Base-by-base conservation (phyloP, 2,113 vertebrate genomes). In the Pseudorhombus dupliciocellatus region DNA sequence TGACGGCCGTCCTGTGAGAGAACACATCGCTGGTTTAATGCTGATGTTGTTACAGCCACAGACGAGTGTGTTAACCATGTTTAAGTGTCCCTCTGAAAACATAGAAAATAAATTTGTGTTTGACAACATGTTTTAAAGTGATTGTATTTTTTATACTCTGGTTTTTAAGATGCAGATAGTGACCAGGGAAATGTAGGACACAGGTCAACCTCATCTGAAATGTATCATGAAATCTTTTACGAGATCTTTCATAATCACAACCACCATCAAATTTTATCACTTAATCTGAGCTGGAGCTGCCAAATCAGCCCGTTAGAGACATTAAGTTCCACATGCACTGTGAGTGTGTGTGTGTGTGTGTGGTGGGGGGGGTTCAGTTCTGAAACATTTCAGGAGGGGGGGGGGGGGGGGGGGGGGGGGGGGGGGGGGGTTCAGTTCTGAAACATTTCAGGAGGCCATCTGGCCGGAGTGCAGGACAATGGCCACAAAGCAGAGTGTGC, bases 401-500 rank as follows among this genome's bases (percentile, higher is more conserved):
- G 51, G 3, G 21, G 1, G 21, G 4, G 22, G 2, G 51, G 1
- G 51, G 11, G 51, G 3, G 21, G 1, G 21, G 4, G 22, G 2
- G 51, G 59, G 20, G n/a, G 24, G 66, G 34, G 48, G 30, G 64
- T 73, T 60, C 64, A 46, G 64, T 66, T 63, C 37, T n/a, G 61
- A 60, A 94, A 66, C 92, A 93, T 91, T 80, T 93, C 87, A 90
- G 93, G 90, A 88, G 94, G 94, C 96, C 96, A 98, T 98, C 96
- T 98, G 96, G 95, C 94, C 92, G 11, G 85, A 91, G 90, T 90
- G 90, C 92, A 93, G 89, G 91, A 95, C 94, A 96, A 97, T 94
- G 91, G 93, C 88, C 90, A 93, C 93, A 94, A 93, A 92, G 92
- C 90, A 94, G 95, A 97, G 96, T 94, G 96, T 96, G 96, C 95